These are phyloP conservation scores for Climacteris rufus DNA, from an alignment of 2,113 vertebrate genomes.

Conservation along the genomic window DNA sequence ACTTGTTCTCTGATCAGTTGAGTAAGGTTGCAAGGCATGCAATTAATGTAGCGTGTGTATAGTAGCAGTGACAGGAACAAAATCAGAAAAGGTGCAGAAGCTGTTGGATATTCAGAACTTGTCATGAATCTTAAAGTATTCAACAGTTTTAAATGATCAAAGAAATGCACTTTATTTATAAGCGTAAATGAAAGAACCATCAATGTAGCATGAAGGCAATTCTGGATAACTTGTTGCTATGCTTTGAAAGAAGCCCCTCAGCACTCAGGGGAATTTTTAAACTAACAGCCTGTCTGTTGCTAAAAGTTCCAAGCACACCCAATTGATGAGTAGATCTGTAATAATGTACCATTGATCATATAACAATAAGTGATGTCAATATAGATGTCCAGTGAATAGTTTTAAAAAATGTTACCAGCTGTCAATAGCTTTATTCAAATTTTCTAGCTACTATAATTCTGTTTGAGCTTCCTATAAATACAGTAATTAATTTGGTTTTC, in stretches of 20 bases:
- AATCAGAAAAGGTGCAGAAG: not conserved
- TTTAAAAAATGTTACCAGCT: not conserved
- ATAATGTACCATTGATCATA: not conserved
- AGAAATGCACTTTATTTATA: not conserved
- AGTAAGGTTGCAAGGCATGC: not conserved
- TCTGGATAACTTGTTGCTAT: not conserved
- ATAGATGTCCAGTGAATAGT: not conserved
- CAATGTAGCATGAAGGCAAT: not conserved
- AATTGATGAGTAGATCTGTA: not conserved
- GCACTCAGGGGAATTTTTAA: not conserved
- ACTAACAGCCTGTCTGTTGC: conserved; percentile 17
- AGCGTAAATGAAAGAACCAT: not conserved
- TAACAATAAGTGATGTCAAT: conserved; percentile 5
- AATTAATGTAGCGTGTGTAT: not conserved
- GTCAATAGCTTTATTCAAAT: not conserved
- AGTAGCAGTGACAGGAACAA: not conserved
- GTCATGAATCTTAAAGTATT: not conserved
- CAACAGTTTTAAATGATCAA: not conserved
- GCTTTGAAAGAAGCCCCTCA: not conserved
- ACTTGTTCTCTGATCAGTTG: fast-evolving
- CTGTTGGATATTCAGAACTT: not conserved
- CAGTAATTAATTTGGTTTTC: not conserved
- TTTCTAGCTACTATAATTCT: not conserved
- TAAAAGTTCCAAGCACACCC: not conserved
- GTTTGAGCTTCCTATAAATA: not conserved